Base-by-base conservation (phyloP, 1,140 invertebrate species). In the Drosophila miranda region DNA sequence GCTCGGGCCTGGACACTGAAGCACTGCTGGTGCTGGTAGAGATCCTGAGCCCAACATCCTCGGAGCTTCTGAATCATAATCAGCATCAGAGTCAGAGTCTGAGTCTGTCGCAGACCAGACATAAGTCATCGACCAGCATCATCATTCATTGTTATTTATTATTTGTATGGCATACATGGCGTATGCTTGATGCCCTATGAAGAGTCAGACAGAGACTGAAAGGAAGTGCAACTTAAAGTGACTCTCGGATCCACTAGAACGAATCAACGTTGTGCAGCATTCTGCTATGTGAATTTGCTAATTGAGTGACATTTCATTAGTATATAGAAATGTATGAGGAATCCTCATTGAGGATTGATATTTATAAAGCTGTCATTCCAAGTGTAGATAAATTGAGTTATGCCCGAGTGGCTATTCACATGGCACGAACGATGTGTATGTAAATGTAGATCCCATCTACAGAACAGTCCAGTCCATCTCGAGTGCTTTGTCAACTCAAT, bases 401-500 rank as follows among this genome's bases (percentile, higher is more conserved):
- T 72, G 67, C 46, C 61, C 50, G 38, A 60, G 30, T 52, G 63
- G 52, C 49, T 45, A 44, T 53, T 34, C 8, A 51, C 11, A 38
- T 13, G 34, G 1, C 11, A 13, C 23, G 5, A 5, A 26, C 4
- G 0, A 6, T 19, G 30, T 19, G n/a, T 28, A 54, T 44, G 46
- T 56, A 43, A 56, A 56, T 68, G 5, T 6, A 26, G 4, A 26
- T 26, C 16, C 53, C 26, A 51, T 66, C 59, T 57, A 43, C 45
- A 63, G 43, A 34, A 0, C 16, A 16, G 16, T 64, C 13, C 2
- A 3, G 9, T 4, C 9, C 60, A 68, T 64, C 67, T 83, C 70
- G 64, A 86, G 82, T 86, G 82, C 77, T 78, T 78, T 81, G 81
- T 77, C 68, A 86, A 86, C 81, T 86, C 73, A 80, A 86, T 86